Conservation (phyloP, 2,888 invertebrate genomes). For the Onchidella celtica region DNA sequence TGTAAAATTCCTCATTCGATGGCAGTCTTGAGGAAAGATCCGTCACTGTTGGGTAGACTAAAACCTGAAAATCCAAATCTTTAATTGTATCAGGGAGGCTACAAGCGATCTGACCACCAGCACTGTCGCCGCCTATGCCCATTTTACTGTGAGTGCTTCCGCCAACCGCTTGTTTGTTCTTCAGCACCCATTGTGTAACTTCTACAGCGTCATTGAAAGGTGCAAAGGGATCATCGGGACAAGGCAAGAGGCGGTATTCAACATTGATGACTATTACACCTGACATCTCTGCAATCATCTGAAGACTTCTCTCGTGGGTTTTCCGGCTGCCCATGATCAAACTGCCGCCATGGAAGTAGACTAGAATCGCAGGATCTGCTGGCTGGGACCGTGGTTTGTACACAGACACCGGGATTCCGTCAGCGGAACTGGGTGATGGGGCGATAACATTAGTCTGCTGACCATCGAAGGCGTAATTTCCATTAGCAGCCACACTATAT, state of each 20-base stretch:
- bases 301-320: neutral
- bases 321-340: slow-evolving; percentile 2
- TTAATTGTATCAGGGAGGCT: neutral
- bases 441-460: neutral
- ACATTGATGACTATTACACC: slow-evolving; percentile 21
- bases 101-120: slow-evolving; percentile 24
- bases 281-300: no score
- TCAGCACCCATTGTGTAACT: neutral
- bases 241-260: slow-evolving; percentile 25
- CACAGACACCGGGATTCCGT: slow-evolving; percentile 8
- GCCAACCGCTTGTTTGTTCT: slow-evolving; percentile 14
- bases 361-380: no score
- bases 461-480: neutral
- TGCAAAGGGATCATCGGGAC: neutral
- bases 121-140: slow-evolving; percentile 35
- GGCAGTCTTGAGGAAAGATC: slow-evolving; percentile 1
- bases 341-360: slow-evolving; percentile 31
- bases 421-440: neutral
- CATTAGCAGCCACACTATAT: neutral
- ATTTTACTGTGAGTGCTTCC: slow-evolving; percentile 7
- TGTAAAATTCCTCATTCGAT: neutral
- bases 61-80: slow-evolving; percentile 16
- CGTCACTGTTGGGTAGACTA: slow-evolving; percentile 14
- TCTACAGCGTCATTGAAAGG: slow-evolving; percentile 18
- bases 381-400: neutral